Base-by-base conservation (phyloP, 1,140 invertebrate genomes). In the Drosophila suzukii region DNA sequence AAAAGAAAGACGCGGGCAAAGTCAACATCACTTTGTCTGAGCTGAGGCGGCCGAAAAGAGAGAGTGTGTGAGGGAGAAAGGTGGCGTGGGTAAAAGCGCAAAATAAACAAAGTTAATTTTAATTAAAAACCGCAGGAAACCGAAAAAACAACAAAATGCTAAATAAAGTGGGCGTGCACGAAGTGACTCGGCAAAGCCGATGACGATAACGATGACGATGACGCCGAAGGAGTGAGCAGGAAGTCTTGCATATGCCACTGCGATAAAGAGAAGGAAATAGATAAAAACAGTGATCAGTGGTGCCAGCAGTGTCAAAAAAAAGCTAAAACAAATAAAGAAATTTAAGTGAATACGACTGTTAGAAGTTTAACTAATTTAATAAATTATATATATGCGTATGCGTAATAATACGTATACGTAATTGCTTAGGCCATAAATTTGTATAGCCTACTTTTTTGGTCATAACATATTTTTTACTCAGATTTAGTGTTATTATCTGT, bases 51-150 rank as follows among this genome's bases (percentile, higher is more conserved):
- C 41, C 38, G 13, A 39, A 57, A 13, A 36, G 54, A 17, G 38
- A 41, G 34, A 15, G 8, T 17, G 24, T n/a, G n/a, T 5, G 32
- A 20, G 4, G 36, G 4, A 5, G 13, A n/a, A 13, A 8, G 20
- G 11, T 10, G 38, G 39, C 17, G 55, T 54, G 75, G 80, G 75
- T 46, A 76, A 77, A 78, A 86, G 83, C 83, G 71, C 68, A 89
- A 88, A 88, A 88, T 89, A 83, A 88, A 88, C 83, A 88, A 88
- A 89, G 83, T 88, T 88, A 88, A 88, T 88, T 88, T 88, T 88
- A 88, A 88, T 88, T 88, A 88, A 88, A 88, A 88, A 88, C 83
- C 80, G 83, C 83, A 84, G 84, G 80, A 86, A 88, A 83, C 66
- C 71, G 67, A 82, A 76, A 79, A 75, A 84, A 78, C 80, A 84